phyloP scores from a whole-genome alignment of 2,888 invertebrate species.

The Parnassius orleans region DNA sequence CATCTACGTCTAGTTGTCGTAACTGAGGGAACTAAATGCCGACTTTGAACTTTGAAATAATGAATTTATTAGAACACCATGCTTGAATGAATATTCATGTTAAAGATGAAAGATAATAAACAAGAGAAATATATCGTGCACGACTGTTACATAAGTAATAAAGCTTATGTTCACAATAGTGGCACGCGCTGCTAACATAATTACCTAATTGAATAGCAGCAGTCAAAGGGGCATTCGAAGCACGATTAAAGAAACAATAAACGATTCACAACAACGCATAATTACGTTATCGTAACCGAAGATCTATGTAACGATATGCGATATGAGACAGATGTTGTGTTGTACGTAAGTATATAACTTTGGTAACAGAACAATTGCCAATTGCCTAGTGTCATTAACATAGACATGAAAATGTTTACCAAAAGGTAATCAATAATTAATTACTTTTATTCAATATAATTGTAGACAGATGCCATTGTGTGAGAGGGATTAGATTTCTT shows the following conservation, averaged over 20 bases:
- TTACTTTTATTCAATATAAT: no score
- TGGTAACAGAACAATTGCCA: slow-evolving; percentile 43
- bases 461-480: no score
- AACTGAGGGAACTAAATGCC: no score
- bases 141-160: slow-evolving; percentile 16
- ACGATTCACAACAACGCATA: slow-evolving; percentile 46
- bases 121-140: slow-evolving; percentile 22
- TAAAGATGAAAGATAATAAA: slow-evolving; percentile 1
- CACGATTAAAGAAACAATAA: slow-evolving; percentile 51
- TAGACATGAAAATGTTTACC: neutral
- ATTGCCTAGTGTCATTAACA: slow-evolving; percentile 44
- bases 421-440: no score
- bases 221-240: slow-evolving; percentile 48
- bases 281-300: slow-evolving; percentile 43
- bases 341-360: slow-evolving; percentile 33
- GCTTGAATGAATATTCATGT: neutral
- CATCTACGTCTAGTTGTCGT: no score
- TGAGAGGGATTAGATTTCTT: no score
- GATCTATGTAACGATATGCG: slow-evolving; percentile 42
- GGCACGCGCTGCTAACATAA: slow-evolving; percentile 19
- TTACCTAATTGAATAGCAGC: slow-evolving; percentile 35
- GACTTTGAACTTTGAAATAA: neutral
- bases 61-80: neutral
- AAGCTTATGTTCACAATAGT: slow-evolving; percentile 9
- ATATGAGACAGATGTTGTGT: slow-evolving; percentile 45